phyloP scores from a whole-genome alignment of 2,888 invertebrate genomes.

The Augiades crinisus region DNA sequence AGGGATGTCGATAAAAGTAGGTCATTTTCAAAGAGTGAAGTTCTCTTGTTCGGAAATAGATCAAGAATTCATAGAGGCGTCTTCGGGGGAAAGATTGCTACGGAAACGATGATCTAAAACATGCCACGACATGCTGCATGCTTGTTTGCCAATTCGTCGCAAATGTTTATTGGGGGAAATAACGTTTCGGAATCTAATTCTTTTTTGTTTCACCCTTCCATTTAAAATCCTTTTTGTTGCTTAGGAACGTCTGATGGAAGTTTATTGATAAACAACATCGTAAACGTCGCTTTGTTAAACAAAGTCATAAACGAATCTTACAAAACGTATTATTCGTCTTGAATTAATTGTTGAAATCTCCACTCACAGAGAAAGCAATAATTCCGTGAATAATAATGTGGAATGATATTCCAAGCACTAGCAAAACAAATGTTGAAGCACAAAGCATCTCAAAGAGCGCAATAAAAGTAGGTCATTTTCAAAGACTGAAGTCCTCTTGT shows the following conservation, averaged over 20 bases:
- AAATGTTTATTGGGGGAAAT: slow-evolving; percentile 52
- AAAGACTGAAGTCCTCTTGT: slow-evolving; percentile 21
- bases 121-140: slow-evolving; percentile 54
- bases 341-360: too few relatives aligned
- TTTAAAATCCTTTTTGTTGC: too few relatives aligned
- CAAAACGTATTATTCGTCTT: too few relatives aligned
- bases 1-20: slow-evolving; percentile 20
- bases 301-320: too few relatives aligned
- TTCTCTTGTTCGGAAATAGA: slow-evolving; percentile 26
- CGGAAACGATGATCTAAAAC: slow-evolving; percentile 55
- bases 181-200: slow-evolving; percentile 11
- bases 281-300: too few relatives aligned
- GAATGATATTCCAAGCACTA: background rate
- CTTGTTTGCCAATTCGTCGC: slow-evolving; percentile 56
- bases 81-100: slow-evolving; percentile 53
- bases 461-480: slow-evolving; percentile 24
- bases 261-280: background rate
- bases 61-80: slow-evolving; percentile 38
- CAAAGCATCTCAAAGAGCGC: slow-evolving; percentile 20
- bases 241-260: too few relatives aligned
- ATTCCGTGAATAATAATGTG: too few relatives aligned
- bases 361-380: too few relatives aligned
- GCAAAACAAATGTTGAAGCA: slow-evolving; percentile 18
- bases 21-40: slow-evolving; percentile 20
- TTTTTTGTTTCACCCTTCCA: background rate